A percentile compares a stretch with the other conserved stretches of the same genome.
Evolutionary conservation across 2,797 vertebrate genomes (phyloP).

Genomic region (Liparis tanakae): DNA sequence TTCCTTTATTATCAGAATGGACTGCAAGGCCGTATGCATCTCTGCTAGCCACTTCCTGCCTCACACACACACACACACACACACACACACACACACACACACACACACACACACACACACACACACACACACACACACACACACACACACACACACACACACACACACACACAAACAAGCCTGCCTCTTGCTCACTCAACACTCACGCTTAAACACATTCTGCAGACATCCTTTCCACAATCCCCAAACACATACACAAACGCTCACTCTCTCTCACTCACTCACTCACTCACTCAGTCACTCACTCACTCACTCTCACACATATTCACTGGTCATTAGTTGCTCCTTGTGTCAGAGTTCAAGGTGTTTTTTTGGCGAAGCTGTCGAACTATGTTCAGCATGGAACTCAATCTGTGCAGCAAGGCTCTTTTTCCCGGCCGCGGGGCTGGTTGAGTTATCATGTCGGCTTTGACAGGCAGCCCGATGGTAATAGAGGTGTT

Average conservation of each 20-base stretch:
- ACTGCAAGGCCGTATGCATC: constrained; percentile 50
- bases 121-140: not conserved
- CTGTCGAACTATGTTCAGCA: constrained; percentile 44
- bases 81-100: constrained; percentile 13
- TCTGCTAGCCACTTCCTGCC: constrained; percentile 61
- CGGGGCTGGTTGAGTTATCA: constrained; percentile 45
- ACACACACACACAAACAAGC: not conserved
- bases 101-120: too few relatives aligned
- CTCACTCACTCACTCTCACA: not conserved
- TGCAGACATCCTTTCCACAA: constrained; percentile 56
- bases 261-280: not conserved
- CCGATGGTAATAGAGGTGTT: constrained; percentile 43
- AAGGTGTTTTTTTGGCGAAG: constrained; percentile 37
- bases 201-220: constrained; percentile 26
- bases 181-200: not conserved
- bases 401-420: constrained; percentile 57
- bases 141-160: constrained; percentile 34
- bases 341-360: constrained; percentile 40
- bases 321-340: constrained; percentile 32
- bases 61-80: constrained; percentile 29
- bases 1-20: constrained; percentile 69
- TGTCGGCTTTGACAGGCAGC: constrained; percentile 58
- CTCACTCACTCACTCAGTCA: constrained; percentile 13
- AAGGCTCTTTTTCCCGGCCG: constrained; percentile 36
- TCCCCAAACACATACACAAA: constrained; percentile 25